A percentile compares a stretch with the other conserved stretches of the same genome.
Conservation (phyloP, 2,888 invertebrate genomes). For the Caprella mutica region DNA sequence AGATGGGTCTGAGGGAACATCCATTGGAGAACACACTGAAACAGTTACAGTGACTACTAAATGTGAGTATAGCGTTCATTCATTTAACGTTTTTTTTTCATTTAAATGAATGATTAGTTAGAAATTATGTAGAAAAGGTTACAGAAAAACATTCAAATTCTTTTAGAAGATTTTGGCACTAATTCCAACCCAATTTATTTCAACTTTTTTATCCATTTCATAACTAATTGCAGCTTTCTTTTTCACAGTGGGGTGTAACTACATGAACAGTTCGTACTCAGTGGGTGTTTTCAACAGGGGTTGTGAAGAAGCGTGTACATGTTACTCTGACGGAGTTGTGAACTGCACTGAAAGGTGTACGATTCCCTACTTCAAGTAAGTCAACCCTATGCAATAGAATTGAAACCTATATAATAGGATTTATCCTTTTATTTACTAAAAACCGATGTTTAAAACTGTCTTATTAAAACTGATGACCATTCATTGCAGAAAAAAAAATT, state of each 20-base stretch:
- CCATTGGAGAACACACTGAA: conserved; percentile 36
- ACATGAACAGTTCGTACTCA: conserved; percentile 34
- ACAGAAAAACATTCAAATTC: not conserved
- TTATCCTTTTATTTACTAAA: too few relatives aligned
- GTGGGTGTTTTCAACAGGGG: conserved; percentile 34
- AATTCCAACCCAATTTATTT: not conserved
- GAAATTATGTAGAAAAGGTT: not conserved
- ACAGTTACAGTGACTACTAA: conserved; percentile 37
- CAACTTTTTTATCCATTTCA: not conserved
- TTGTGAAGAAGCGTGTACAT: conserved; percentile 35
- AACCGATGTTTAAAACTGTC: too few relatives aligned
- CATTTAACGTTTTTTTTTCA: not conserved
- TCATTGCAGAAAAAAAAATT: too few relatives aligned
- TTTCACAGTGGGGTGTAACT: conserved; percentile 37
- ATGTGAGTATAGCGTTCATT: conserved; percentile 34
- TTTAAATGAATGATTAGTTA: not conserved
- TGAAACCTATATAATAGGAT: too few relatives aligned
- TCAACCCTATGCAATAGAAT: not conserved
- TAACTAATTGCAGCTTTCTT: too few relatives aligned
- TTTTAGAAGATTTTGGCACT: not conserved
- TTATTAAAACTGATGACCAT: too few relatives aligned
- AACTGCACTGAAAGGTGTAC: conserved; percentile 34
- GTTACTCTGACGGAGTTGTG: conserved; percentile 31
- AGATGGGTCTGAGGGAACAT: conserved; percentile 35
- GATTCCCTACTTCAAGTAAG: conserved; percentile 29